A percentile compares a stretch with the other conserved stretches of the same genome.
These are phyloP conservation scores for Lordiphosa mommai DNA, from an alignment of 1,140 invertebrate species.

Conservation along the genomic window DNA sequence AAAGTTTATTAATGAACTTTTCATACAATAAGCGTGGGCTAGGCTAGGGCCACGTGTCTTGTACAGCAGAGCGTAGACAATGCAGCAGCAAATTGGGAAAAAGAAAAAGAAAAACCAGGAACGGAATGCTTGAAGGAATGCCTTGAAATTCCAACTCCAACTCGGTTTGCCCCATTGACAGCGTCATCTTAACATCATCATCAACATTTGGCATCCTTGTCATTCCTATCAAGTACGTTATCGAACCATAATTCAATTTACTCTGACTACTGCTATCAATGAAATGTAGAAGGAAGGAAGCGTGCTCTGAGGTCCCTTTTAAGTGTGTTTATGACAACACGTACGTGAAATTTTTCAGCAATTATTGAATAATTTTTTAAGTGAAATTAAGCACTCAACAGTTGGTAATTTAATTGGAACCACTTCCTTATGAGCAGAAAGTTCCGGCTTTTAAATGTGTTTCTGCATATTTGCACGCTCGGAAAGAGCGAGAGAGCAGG, in stretches of 20 bases:
- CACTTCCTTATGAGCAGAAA: neutral
- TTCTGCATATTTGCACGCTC: slow-evolving; percentile 60
- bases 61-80: slow-evolving; percentile 41
- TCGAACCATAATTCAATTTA: slow-evolving; percentile 53
- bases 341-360: slow-evolving; percentile 28
- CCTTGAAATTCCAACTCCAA: slow-evolving; percentile 45
- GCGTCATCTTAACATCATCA: slow-evolving; percentile 38
- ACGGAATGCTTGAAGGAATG: slow-evolving; percentile 62
- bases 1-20: slow-evolving; percentile 77
- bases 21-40: slow-evolving; percentile 9
- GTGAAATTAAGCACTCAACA: slow-evolving; percentile 19
- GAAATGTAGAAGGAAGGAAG: slow-evolving; percentile 34
- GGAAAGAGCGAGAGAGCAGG: neutral
- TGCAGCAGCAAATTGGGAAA: slow-evolving; percentile 28
- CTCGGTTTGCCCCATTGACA: slow-evolving; percentile 40
- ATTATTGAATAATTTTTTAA: slow-evolving; percentile 27
- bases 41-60: slow-evolving; percentile 37
- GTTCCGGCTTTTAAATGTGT: slow-evolving; percentile 2
- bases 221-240: slow-evolving; percentile 60
- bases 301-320: slow-evolving; percentile 1
- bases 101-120: slow-evolving; percentile 8
- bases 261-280: slow-evolving; percentile 60
- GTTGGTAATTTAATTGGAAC: slow-evolving; percentile 33
- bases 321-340: slow-evolving; percentile 32
- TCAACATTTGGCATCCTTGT: slow-evolving; percentile 27